Conservation (phyloP, 2,888 invertebrate genomes). For the Acronicta aceris region DNA sequence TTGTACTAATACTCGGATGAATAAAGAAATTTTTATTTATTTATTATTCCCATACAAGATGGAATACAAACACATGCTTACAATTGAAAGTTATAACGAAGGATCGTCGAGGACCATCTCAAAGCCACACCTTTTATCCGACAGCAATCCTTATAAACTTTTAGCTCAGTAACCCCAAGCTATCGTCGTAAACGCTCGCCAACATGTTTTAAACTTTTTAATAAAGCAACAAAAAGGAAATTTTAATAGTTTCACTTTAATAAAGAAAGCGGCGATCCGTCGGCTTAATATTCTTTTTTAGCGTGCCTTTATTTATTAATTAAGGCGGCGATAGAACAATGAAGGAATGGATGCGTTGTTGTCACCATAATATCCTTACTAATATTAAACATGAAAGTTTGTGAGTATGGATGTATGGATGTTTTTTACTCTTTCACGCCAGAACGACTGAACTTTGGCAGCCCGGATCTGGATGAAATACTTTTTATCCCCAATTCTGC, state of each 20-base stretch:
- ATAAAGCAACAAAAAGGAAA: conserved; percentile 66
- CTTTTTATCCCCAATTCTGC: no score
- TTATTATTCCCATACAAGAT: no score
- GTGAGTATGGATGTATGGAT: no score
- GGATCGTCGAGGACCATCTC: conserved; percentile 5
- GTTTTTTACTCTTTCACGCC: no score
- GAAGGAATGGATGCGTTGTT: conserved; percentile 73
- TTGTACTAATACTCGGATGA: no score
- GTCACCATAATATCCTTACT: neutral
- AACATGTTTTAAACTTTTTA: conserved; percentile 65
- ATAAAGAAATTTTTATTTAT: no score
- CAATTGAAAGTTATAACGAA: conserved; percentile 24
- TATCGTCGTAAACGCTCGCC: conserved; percentile 44
- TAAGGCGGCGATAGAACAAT: conserved; percentile 67
- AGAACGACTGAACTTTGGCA: no score
- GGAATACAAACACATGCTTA: neutral
- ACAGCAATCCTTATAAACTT: conserved; percentile 41
- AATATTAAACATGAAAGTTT: no score
- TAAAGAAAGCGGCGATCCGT: conserved; percentile 69
- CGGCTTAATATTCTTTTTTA: conserved; percentile 68
- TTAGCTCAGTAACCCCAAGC: conserved; percentile 45
- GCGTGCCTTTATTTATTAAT: conserved; percentile 78
- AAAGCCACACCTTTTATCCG: conserved; percentile 28
- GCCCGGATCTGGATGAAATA: no score
- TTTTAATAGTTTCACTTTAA: conserved; percentile 80